Evolutionary conservation across 1,140 invertebrate species (phyloP), one percentile per base, ranked within the genome.

Genomic region (Drosophila pachea): DNA sequence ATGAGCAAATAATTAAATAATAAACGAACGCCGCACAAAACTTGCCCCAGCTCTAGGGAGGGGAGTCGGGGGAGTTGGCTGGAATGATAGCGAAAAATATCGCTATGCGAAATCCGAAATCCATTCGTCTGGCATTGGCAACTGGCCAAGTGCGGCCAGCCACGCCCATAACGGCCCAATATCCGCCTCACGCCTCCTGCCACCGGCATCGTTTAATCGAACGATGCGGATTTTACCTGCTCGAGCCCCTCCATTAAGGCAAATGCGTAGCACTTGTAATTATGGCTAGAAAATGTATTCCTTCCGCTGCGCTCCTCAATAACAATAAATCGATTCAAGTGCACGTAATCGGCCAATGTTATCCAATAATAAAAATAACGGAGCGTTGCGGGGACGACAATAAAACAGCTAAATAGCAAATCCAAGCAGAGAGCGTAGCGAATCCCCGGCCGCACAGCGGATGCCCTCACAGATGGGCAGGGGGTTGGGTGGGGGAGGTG

Each of bases 1-100:
- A 86, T 77, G 76, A 77, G 67, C 67, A 81, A 86, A 79, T 86
- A 86, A 86, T 86, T 86, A 86, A 86, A 86, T 86, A 86, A 86
- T 86, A 86, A 86, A 53, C 70, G 48, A 79, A 79, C 59, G 48
- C 67, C 52, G 31, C 36, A n/a, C 36, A 55, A 40, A 36, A 58
- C 48, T 50, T 50, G 31, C 48, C 48, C 29, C 48, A n/a, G 11
- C 11, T 31, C 7, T 7, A 22, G 16, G 6, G n/a, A 45, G 36
- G 16, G 38, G 29, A 36, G 12, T 3, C 11, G 8, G 9, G 36
- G 33, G 36, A 9, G 22, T 31, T 38, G 8, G 40, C 9, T 32
- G 6, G 42, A 48, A 65, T 33, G 22, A 47, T 38, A 36, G 36
- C 6, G 16, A 50, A 35, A 36, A 64, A 45, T 43, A 5, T n/a